phyloP scores from a whole-genome alignment of 2,113 vertebrate genomes.

The Etia nguti region DNA sequence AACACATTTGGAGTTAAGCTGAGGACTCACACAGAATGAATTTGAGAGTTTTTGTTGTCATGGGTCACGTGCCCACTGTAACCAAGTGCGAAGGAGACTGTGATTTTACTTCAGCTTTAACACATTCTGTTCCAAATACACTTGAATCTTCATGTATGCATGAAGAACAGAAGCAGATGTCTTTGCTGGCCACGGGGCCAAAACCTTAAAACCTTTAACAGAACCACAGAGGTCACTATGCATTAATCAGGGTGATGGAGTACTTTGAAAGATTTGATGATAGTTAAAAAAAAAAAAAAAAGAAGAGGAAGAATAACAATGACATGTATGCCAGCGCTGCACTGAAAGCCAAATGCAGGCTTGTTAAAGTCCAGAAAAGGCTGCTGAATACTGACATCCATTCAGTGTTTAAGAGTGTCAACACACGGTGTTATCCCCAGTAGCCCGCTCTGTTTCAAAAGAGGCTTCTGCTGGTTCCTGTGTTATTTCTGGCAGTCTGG shows the following conservation, averaged over 20 bases:
- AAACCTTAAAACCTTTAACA: not conserved
- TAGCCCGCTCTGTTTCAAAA: constrained; percentile 29
- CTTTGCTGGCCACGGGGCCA: not conserved
- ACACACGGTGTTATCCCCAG: constrained; percentile 32
- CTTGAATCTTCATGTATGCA: not conserved
- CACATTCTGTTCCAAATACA: not conserved
- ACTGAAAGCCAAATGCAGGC: not conserved
- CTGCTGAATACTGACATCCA: constrained; percentile 37
- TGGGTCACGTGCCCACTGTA: not conserved
- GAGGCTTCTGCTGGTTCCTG: not conserved
- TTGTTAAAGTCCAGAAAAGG: not conserved
- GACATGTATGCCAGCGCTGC: not conserved
- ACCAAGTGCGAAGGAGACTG: not conserved
- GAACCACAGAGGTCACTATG: not conserved
- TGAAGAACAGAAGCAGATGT: not conserved
- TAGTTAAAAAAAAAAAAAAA: not conserved
- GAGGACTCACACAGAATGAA: not conserved
- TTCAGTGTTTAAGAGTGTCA: constrained; percentile 19
- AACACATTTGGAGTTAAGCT: not conserved
- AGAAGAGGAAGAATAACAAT: not conserved
- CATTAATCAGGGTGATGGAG: not conserved
- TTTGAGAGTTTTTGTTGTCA: not conserved
- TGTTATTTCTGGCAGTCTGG: constrained; percentile 56
- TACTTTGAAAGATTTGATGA: not conserved
- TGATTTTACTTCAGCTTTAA: not conserved